Evolutionary conservation across 2,888 invertebrate species (phyloP).

Genomic region (Latrodectus elegans): DNA sequence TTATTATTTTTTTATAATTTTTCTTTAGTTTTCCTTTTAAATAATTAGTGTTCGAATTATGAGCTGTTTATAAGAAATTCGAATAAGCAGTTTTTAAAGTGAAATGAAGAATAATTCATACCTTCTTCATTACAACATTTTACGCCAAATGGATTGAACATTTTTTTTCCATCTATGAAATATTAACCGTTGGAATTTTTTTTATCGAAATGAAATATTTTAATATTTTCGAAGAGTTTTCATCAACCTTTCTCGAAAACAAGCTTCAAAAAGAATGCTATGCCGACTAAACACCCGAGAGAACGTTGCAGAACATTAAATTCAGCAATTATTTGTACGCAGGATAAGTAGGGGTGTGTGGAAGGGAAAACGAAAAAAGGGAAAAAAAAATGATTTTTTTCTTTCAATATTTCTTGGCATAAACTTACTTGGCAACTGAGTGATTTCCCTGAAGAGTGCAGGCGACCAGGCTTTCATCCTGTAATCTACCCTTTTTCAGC

Average conservation of each 20-base stretch:
- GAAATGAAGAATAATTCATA: too few species aligned
- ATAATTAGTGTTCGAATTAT: too few species aligned
- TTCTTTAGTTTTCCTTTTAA: too few species aligned
- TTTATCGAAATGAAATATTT: background rate
- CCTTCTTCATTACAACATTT: too few species aligned
- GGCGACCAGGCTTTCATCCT: conserved; percentile 20
- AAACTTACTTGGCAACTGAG: conserved; percentile 21
- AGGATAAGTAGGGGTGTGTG: background rate
- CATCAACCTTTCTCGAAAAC: background rate
- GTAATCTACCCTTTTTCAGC: conserved; percentile 21
- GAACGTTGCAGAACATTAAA: conserved; percentile 27
- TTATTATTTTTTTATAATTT: too few species aligned
- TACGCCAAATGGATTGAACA: too few species aligned
- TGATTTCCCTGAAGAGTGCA: conserved; percentile 21
- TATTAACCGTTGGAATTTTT: too few species aligned
- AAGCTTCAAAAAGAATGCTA: background rate
- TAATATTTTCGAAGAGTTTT: background rate
- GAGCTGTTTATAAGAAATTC: too few species aligned
- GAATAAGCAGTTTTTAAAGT: too few species aligned
- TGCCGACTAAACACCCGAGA: conserved; percentile 12
- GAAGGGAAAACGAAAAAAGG: background rate
- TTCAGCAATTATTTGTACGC: conserved; percentile 26
- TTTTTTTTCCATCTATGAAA: too few species aligned
- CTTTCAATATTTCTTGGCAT: conserved; percentile 14
- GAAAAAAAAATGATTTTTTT: conserved; percentile 10